These are phyloP conservation scores for Chrysina gloriosa DNA, from an alignment of 2,888 invertebrate genomes.

Conservation along the genomic window DNA sequence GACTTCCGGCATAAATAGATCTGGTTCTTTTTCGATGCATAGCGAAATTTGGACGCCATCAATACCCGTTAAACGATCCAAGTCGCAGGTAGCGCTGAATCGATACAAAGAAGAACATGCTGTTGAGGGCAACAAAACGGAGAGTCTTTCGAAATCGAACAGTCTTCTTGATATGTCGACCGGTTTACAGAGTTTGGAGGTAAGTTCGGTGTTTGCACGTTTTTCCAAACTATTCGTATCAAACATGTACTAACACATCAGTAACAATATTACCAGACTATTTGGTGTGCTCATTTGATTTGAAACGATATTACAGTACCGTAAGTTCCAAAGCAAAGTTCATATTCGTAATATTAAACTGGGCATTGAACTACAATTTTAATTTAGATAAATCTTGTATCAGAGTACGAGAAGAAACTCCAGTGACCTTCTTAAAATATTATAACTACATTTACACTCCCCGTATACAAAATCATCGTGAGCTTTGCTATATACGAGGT, in stretches of 20 bases:
- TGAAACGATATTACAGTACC: too few species aligned
- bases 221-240: background rate
- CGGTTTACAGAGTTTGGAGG: conserved; percentile 65
- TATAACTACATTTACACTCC: too few species aligned
- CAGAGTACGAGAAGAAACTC: too few species aligned
- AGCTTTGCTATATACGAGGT: too few species aligned
- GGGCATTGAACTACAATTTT: background rate
- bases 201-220: conserved; percentile 52
- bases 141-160: conserved; percentile 57
- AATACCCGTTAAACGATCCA: conserved; percentile 64
- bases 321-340: too few species aligned
- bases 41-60: conserved; percentile 53
- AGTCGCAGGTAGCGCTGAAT: conserved; percentile 64
- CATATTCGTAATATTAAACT: too few species aligned
- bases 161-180: conserved; percentile 63
- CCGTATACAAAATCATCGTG: too few species aligned
- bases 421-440: too few species aligned
- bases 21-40: conserved; percentile 61
- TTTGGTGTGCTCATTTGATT: background rate
- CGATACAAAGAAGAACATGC: conserved; percentile 52
- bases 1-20: conserved; percentile 51
- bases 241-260: background rate
- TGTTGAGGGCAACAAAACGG: conserved; percentile 35
- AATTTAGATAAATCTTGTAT: background rate
- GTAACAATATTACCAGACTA: background rate